These are phyloP conservation scores for Cremastinae sp. DNA, from an alignment of 2,888 invertebrate species.

Conservation along the genomic window DNA sequence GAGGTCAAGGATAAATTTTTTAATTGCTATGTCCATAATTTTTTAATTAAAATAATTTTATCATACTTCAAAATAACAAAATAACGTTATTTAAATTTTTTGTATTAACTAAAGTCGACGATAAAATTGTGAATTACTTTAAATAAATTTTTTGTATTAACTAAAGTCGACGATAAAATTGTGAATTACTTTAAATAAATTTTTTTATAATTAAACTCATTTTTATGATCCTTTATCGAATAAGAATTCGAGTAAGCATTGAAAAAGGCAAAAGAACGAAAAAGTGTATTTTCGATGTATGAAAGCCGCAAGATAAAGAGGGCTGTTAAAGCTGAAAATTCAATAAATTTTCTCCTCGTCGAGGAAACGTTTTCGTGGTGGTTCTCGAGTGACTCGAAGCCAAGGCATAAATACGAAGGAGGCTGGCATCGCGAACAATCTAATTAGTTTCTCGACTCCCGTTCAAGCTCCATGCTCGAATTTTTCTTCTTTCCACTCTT, in stretches of 20 bases:
- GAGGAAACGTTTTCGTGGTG: conserved; percentile 12
- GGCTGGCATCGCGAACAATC: conserved; percentile 39
- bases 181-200: too few species aligned
- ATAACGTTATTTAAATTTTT: too few species aligned
- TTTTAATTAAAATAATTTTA: too few species aligned
- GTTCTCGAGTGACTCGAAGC: conserved; percentile 12
- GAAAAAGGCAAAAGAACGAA: conserved; percentile 29
- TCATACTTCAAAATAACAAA: too few species aligned
- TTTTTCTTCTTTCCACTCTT: background rate
- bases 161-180: too few species aligned
- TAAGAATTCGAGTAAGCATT: background rate
- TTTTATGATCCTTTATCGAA: too few species aligned
- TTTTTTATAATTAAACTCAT: too few species aligned
- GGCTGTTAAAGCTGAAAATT: conserved; percentile 56
- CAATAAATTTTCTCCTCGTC: conserved; percentile 65
- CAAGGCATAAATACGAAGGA: conserved; percentile 2
- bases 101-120: too few species aligned
- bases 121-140: too few species aligned
- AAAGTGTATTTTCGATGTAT: conserved; percentile 45
- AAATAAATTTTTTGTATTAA: too few species aligned
- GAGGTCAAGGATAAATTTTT: too few species aligned
- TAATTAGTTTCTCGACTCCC: conserved; percentile 52
- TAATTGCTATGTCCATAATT: too few species aligned
- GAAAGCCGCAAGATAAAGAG: conserved; percentile 45
- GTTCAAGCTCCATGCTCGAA: conserved; percentile 1